Conservation (phyloP, 2,113 vertebrate genomes). For the Osmerus mordax region DNA sequence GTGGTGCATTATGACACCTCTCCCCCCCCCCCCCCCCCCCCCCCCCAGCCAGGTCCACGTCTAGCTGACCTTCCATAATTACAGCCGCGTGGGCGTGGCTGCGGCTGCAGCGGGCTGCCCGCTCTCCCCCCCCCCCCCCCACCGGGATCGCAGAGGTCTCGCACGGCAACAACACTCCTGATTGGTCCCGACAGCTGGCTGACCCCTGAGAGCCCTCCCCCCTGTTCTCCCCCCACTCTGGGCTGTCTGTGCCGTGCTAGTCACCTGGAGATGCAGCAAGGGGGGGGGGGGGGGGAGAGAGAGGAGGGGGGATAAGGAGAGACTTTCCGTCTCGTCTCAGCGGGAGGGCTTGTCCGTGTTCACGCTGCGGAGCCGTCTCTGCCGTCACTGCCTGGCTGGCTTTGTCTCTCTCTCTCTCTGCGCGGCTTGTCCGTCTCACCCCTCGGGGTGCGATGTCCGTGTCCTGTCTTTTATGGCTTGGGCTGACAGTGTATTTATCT, state of each 20-base stretch:
- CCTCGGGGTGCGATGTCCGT: too few relatives aligned
- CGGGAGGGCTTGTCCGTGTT: constrained; percentile 7
- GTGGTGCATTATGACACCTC: too few relatives aligned
- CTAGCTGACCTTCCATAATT: constrained; percentile 4
- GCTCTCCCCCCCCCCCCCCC: background rate
- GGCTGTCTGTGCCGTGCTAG: constrained; percentile 18
- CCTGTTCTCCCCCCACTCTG: constrained; percentile 22
- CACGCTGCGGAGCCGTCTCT: background rate
- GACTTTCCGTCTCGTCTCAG: constrained; percentile 18
- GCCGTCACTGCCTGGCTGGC: background rate
- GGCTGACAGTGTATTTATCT: too few relatives aligned
- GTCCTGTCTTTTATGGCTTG: too few relatives aligned
- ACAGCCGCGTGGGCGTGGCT: background rate
- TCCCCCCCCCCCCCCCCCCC: too few relatives aligned
- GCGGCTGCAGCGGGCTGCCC: background rate
- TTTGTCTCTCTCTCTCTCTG: background rate
- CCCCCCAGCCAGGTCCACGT: background rate
- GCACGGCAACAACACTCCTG: constrained; percentile 3
- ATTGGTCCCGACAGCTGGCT: constrained; percentile 37
- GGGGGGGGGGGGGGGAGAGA: too few relatives aligned
- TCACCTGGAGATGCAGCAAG: too few relatives aligned
- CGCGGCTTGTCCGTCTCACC: too few relatives aligned
- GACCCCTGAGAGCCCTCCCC: constrained; percentile 20
- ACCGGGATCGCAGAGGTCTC: background rate
- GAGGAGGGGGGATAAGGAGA: too few relatives aligned